Conservation (phyloP, 2,797 vertebrate species). For the Nannoperca australis region DNA sequence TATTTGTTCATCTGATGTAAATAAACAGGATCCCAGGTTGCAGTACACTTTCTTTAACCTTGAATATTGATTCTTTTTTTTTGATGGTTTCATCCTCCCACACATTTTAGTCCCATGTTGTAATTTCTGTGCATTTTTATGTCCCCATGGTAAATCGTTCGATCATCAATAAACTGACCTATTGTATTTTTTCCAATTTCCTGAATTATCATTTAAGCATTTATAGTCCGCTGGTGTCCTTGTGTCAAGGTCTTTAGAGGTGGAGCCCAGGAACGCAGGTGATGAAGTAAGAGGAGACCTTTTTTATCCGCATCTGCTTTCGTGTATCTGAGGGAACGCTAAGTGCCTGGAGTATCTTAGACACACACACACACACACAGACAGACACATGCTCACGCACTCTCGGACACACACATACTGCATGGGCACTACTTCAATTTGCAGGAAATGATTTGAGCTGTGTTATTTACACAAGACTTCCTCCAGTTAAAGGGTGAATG, state of each 20-base stretch:
- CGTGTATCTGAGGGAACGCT: slow-evolving; percentile 45
- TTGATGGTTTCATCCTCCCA: slow-evolving; percentile 9
- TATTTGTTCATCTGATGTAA: slow-evolving; percentile 27
- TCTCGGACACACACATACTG: slow-evolving; percentile 10
- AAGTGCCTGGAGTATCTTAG: slow-evolving; percentile 39
- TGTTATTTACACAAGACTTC: slow-evolving; percentile 76
- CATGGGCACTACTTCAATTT: slow-evolving; percentile 62
- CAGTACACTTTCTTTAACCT: slow-evolving; percentile 32
- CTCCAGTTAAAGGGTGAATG: slow-evolving; percentile 64
- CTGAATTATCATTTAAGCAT: slow-evolving; percentile 46
- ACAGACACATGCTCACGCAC: not conserved
- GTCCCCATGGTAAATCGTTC: slow-evolving; percentile 36
- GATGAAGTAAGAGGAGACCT: slow-evolving; percentile 11
- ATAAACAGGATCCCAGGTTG: slow-evolving; percentile 28
- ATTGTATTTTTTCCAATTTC: slow-evolving; percentile 28
- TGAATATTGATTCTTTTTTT: slow-evolving; percentile 49
- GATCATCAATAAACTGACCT: slow-evolving; percentile 42
- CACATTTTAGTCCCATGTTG: slow-evolving; percentile 22
- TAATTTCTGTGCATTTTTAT: slow-evolving; percentile 30
- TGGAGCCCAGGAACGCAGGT: slow-evolving; percentile 14
- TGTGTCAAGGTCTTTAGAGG: slow-evolving; percentile 54
- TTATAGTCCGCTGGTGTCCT: slow-evolving; percentile 52
- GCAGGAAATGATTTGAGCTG: slow-evolving; percentile 73
- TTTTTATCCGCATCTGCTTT: slow-evolving; percentile 43
- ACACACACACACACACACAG: not conserved